phyloP scores from a whole-genome alignment of 2,888 invertebrate species.

The Rhamnusium bicolor region DNA sequence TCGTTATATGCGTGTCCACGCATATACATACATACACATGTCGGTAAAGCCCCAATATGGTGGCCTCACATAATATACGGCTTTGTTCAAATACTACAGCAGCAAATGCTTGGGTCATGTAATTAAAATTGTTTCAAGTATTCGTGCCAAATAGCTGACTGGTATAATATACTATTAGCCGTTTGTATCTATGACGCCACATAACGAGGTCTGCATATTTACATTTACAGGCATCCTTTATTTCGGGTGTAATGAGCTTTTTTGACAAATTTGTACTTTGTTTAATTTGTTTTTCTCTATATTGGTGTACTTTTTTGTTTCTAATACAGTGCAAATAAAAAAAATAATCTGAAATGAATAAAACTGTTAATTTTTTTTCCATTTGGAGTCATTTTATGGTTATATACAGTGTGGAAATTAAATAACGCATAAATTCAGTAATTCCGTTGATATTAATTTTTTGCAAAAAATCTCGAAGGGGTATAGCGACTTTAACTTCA shows the following conservation, averaged over 20 bases:
- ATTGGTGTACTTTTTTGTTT: not conserved
- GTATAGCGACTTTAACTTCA: too few relatives aligned
- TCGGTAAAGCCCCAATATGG: conserved; percentile 48
- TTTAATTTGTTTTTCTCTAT: not conserved
- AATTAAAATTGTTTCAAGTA: conserved; percentile 59
- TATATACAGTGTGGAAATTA: too few relatives aligned
- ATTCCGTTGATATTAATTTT: too few relatives aligned
- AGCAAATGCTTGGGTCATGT: conserved; percentile 46
- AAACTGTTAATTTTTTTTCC: too few relatives aligned
- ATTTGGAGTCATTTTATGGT: too few relatives aligned
- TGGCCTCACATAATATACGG: conserved; percentile 49
- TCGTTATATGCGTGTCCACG: conserved; percentile 51
- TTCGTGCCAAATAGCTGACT: conserved; percentile 45
- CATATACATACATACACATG: conserved; percentile 51
- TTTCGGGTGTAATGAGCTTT: conserved; percentile 17
- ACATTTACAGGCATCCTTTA: conserved; percentile 25
- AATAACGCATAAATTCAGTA: too few relatives aligned
- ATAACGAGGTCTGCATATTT: conserved; percentile 29
- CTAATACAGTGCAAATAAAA: not conserved
- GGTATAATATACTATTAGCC: conserved; percentile 31
- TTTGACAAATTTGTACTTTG: conserved; percentile 22
- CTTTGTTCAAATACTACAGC: conserved; percentile 46
- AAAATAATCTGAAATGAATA: not conserved
- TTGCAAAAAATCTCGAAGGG: too few relatives aligned
- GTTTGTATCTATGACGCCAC: conserved; percentile 10